Percentiles rank a stretch among this genome's conserved stretches.
phyloP scores from a whole-genome alignment of 2,797 vertebrate genomes.

The Podarcis siculus region DNA sequence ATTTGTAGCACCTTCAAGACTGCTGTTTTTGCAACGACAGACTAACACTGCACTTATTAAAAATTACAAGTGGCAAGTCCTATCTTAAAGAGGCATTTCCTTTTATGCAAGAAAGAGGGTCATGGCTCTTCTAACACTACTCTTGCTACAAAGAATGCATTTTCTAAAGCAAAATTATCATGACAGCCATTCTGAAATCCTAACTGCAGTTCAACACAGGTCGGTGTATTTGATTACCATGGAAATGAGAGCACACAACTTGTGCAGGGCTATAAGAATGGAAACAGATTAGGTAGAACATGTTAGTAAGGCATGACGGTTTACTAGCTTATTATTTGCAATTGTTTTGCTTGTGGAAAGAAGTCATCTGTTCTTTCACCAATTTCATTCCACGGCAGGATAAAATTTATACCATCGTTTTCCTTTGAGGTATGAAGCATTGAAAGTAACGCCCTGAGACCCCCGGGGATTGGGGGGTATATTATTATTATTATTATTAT shows the following conservation, averaged over 20 bases:
- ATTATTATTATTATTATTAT: too few relatives aligned
- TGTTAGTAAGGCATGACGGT: neutral
- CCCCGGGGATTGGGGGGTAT: too few relatives aligned
- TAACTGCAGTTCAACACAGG: neutral
- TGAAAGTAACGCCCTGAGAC: neutral
- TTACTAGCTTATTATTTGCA: neutral
- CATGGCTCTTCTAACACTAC: neutral
- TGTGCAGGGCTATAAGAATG: neutral
- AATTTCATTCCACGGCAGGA: neutral
- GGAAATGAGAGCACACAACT: neutral
- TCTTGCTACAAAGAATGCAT: neutral
- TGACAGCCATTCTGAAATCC: neutral
- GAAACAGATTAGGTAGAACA: neutral
- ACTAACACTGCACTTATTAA: neutral
- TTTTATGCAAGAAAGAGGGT: neutral
- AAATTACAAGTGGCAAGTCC: neutral
- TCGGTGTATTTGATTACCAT: neutral
- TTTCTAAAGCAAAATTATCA: neutral
- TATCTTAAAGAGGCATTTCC: neutral
- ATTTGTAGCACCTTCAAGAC: neutral
- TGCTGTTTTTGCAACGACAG: neutral
- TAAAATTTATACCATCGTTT: neutral
- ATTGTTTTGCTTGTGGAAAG: neutral
- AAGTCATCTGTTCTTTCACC: neutral
- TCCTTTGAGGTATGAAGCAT: neutral